A percentile compares a stretch with the other conserved stretches of the same genome.
Evolutionary conservation across 2,113 vertebrate genomes (phyloP).

Genomic region (Hiodon tergisus): DNA sequence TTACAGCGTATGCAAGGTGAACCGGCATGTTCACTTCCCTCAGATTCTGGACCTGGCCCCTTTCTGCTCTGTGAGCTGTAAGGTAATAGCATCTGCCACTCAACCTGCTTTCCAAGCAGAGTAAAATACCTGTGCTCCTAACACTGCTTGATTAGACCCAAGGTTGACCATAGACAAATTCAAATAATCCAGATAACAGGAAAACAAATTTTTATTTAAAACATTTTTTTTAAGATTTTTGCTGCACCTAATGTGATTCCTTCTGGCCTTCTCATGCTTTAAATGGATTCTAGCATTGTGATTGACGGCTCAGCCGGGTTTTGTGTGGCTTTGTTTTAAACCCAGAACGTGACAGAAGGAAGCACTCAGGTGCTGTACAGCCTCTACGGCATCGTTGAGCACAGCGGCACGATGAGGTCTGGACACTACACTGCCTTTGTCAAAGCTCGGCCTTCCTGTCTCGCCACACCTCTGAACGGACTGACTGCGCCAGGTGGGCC

Average conservation of each 20-base stretch:
- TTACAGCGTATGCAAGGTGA: constrained; percentile 87
- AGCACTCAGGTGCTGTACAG: constrained; percentile 71
- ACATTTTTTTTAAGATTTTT: background rate
- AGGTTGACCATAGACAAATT: background rate
- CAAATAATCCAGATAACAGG: too few relatives aligned
- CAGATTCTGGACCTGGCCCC: constrained; percentile 86
- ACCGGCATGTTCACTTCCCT: constrained; percentile 84
- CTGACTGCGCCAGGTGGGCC: constrained; percentile 59
- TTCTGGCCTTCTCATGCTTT: too few relatives aligned
- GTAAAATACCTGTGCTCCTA: too few relatives aligned
- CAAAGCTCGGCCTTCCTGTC: constrained; percentile 64
- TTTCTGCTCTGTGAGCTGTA: constrained; percentile 84
- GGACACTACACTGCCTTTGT: constrained; percentile 96
- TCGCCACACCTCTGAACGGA: constrained; percentile 58
- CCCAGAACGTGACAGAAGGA: constrained; percentile 72
- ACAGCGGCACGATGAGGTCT: constrained; percentile 92
- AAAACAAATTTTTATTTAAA: too few relatives aligned
- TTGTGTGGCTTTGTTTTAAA: constrained; percentile 5
- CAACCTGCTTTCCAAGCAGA: too few relatives aligned
- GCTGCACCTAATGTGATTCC: too few relatives aligned
- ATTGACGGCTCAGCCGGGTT: background rate
- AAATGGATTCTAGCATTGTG: too few relatives aligned
- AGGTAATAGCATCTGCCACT: constrained; percentile 60
- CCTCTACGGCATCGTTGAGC: constrained; percentile 90
- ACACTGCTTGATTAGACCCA: background rate